These are phyloP conservation scores for Agapornis roseicollis DNA, from an alignment of 2,113 vertebrate species.

Conservation along the genomic window DNA sequence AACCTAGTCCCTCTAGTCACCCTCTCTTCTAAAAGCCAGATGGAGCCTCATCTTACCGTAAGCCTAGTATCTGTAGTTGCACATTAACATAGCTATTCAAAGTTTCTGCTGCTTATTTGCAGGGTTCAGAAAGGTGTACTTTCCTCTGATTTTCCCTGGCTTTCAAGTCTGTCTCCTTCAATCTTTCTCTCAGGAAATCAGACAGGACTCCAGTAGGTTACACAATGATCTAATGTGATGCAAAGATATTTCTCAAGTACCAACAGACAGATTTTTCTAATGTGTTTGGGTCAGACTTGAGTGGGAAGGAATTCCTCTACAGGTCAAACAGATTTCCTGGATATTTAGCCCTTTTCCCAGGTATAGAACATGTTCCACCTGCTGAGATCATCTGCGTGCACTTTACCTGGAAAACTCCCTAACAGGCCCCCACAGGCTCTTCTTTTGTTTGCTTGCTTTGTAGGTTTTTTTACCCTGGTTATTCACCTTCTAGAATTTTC, in stretches of 20 bases:
- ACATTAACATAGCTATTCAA: neutral
- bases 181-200: neutral
- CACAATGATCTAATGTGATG: neutral
- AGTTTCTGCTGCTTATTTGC: neutral
- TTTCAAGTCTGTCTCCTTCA: neutral
- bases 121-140: neutral
- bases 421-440: neutral
- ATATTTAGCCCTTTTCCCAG: neutral
- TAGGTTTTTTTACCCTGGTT: neutral
- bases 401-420: neutral
- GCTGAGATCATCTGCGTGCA: neutral
- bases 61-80: neutral
- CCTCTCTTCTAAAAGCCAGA: neutral
- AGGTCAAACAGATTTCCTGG: neutral
- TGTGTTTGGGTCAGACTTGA: neutral
- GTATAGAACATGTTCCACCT: neutral
- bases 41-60: neutral
- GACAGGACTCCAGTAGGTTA: neutral
- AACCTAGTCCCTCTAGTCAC: neutral
- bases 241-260: neutral
- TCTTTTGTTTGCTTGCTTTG: neutral
- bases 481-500: neutral
- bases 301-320: neutral
- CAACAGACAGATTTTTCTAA: neutral
- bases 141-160: neutral